Conservation (phyloP, 2,888 invertebrate genomes). For the Drosophila fungiperda region DNA sequence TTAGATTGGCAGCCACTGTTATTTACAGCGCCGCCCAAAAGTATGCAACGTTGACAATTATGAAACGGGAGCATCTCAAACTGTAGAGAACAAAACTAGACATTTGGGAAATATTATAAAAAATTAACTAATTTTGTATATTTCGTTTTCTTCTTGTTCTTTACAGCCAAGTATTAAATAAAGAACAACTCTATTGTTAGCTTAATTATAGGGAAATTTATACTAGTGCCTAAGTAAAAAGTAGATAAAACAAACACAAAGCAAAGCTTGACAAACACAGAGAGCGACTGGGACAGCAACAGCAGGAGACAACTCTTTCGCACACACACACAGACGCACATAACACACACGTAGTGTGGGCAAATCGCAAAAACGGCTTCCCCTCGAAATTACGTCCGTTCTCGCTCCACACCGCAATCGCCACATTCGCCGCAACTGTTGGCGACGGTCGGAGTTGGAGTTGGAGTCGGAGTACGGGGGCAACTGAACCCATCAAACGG, state of each 20-base stretch:
- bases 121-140: background rate
- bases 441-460: slow-evolving; percentile 46
- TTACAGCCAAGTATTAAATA: slow-evolving; percentile 54
- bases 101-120: background rate
- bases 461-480: slow-evolving; percentile 21
- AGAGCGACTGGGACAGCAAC: slow-evolving; percentile 1
- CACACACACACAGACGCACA: background rate
- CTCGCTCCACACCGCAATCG: slow-evolving; percentile 74
- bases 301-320: slow-evolving; percentile 11
- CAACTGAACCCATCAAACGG: slow-evolving; percentile 12
- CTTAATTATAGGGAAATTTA: slow-evolving; percentile 63
- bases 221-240: slow-evolving; percentile 34
- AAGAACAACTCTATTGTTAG: slow-evolving; percentile 54
- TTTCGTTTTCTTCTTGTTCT: background rate
- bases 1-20: background rate
- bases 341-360: background rate
- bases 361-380: slow-evolving; percentile 71
- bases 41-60: slow-evolving; percentile 40
- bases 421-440: slow-evolving; percentile 72
- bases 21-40: slow-evolving; percentile 49
- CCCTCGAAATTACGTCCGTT: slow-evolving; percentile 69
- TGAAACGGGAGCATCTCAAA: background rate
- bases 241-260: slow-evolving; percentile 1
- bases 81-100: background rate
- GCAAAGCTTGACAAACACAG: background rate